phyloP scores from a whole-genome alignment of 2,888 invertebrate species.

The Ectemnius cavifrons region DNA sequence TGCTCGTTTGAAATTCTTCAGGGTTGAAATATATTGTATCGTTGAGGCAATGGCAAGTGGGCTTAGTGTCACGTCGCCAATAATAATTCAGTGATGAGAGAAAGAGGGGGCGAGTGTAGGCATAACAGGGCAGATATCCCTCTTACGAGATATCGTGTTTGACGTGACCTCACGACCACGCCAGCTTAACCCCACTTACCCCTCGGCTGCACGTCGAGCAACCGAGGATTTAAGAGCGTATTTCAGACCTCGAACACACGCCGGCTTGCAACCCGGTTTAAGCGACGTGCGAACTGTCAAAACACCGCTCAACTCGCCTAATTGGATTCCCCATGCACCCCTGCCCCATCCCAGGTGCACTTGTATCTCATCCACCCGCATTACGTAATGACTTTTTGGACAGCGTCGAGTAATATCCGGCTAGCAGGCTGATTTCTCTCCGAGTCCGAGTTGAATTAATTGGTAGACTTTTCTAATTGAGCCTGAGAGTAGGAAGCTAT shows the following conservation, averaged over 20 bases:
- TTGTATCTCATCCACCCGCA: not conserved
- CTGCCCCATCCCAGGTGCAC: not conserved
- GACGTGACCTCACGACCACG: constrained; percentile 73
- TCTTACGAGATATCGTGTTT: constrained; percentile 68
- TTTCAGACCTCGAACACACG: constrained; percentile 50
- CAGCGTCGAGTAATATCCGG: too few relatives aligned
- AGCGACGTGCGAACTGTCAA: constrained; percentile 50
- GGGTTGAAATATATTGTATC: too few relatives aligned
- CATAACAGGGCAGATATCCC: constrained; percentile 54
- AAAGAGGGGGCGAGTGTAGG: constrained; percentile 6
- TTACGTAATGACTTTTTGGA: constrained; percentile 1
- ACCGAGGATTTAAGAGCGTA: constrained; percentile 69
- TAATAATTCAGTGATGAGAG: constrained; percentile 1
- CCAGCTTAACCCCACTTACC: constrained; percentile 74
- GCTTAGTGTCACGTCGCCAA: not conserved
- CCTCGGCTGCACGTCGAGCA: constrained; percentile 60
- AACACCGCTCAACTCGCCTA: constrained; percentile 40
- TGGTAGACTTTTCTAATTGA: too few relatives aligned
- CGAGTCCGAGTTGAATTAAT: too few relatives aligned
- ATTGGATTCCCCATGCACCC: constrained; percentile 22
- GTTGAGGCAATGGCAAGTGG: not conserved
- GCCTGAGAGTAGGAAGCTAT: not conserved
- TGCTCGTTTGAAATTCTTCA: too few relatives aligned
- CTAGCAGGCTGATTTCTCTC: too few relatives aligned
- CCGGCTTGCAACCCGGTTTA: constrained; percentile 37